Base-by-base conservation (phyloP, 2,888 invertebrate genomes). In the Drosophila flavopinicola region DNA sequence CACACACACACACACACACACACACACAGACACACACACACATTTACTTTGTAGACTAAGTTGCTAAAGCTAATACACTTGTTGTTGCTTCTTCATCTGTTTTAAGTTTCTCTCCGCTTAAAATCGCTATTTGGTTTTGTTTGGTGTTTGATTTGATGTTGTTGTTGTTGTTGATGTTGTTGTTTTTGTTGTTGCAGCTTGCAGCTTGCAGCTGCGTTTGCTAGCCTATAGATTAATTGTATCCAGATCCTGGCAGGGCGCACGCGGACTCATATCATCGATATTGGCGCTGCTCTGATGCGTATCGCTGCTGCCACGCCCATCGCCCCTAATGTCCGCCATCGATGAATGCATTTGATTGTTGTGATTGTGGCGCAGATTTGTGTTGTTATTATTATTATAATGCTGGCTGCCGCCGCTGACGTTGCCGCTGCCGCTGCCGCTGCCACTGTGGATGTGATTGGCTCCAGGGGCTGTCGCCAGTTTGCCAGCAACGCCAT, bases 191-290 rank as follows among this genome's bases (percentile, higher is more conserved):
- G 20, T 4, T 20, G 20, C 4, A 20, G 20, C 4, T 54, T 27
- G 17, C 6, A 39, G 29, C 3, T 27, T 47, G 44, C 47, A 49
- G 30, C 39, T 47, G 45, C 32, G 30, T 30, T 41, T 45, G 32
- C 15, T 29, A 53, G 17, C 64, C 78, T 93, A 95, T 90, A 95
- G 92, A 92, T 95, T 94, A 77, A 94, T 94, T 42, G 95, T 94
- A 90, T 94, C 95, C 88, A 95, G 92, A 91, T 94, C 94, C 92
- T 95, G 95, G 82, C 93, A 94, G 71, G 95, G 95, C 59, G 95
- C 94, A 72, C 94, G 92, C 44, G 92, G 88, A 90, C 91, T 87
- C 79, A 90, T 77, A 80, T 90, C 89, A 52, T 89, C 89, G 37
- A 75, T 73, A 41, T 70, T 76, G 29, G 64, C 68, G 47, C 69